A percentile compares a stretch with the other conserved stretches of the same genome.
Evolutionary conservation across 2,113 vertebrate species (phyloP).

Genomic region (Nothocercus julius): DNA sequence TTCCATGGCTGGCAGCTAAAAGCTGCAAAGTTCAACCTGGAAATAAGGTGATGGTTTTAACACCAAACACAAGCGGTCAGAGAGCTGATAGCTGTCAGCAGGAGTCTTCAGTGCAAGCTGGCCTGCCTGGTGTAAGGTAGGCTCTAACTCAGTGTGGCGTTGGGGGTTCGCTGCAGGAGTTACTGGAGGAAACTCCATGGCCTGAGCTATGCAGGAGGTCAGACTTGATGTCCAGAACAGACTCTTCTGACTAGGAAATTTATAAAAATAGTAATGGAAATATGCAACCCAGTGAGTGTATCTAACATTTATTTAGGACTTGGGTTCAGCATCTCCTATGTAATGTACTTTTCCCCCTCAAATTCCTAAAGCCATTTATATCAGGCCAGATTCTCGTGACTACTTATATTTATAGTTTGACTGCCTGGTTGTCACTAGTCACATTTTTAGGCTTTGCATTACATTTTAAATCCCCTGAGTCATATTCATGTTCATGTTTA

Average conservation of each 20-base stretch:
- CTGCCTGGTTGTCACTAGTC: constrained; percentile 10
- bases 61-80: not conserved
- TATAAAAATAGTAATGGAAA: constrained; percentile 32
- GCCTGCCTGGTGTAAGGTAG: not conserved
- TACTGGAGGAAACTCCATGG: not conserved
- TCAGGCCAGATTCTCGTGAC: constrained; percentile 15
- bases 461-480: constrained; percentile 36
- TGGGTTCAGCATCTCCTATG: constrained; percentile 24
- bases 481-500: constrained; percentile 53
- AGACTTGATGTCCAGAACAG: not conserved
- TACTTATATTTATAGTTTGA: constrained; percentile 49
- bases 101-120: not conserved
- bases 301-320: constrained; percentile 6
- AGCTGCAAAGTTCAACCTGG: not conserved
- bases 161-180: not conserved
- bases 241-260: constrained; percentile 1
- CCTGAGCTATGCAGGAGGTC: not conserved
- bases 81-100: not conserved
- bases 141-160: not conserved
- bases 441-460: constrained; percentile 54
- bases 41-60: not conserved
- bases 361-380: constrained; percentile 40
- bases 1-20: not conserved
- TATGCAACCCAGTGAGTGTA: not conserved
- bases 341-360: not conserved